Base-by-base conservation (phyloP, 2,888 invertebrate genomes). In the Lamellibrachia columna region DNA sequence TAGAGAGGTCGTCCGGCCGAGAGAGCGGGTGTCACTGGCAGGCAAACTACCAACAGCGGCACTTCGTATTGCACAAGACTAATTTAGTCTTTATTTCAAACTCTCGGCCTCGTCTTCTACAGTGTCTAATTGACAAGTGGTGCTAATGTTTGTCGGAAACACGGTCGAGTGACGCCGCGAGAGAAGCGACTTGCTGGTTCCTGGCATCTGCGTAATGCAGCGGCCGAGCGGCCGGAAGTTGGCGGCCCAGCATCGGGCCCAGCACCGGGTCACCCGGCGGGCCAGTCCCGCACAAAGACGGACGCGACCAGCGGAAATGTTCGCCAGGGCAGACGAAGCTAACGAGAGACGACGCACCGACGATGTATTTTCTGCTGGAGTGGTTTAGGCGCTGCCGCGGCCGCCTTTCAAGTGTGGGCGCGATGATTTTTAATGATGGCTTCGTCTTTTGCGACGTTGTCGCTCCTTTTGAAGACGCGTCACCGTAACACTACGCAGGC, bases 371-470 rank as follows among this genome's bases (percentile, higher is more conserved):
- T 75, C 22, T 22, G 75, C 75, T n/a, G 75, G 75, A 4, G 75
- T 22, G 75, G 75, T 75, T 75, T 75, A 75, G 75, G 75, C 75
- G n/a, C 22, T n/a, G 75, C 15, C 75, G 75, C 75, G 75, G 75
- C 22, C 22, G 22, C 75, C 75, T 75, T 75, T 75, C 75, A 75
- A 75, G 75, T 75, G 75, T 6, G 75, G 22, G 75, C 75, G 75
- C 75, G 75, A 75, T 75, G n/a, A 75, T 75, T 75, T 75, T 75
- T 75, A 75, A 75, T 75, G 75, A 75, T 75, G 75, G 75, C 75
- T 75, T 75, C 75, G 75, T 75, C 75, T 75, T 75, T n/a, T 15
- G 75, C 22, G 22, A 75, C 75, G 75, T 75, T 75, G 75, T 75
- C 75, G 75, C 75, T 1, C 1, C 75, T 75, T 75, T 75, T 75